Base-by-base conservation (phyloP, 2,888 invertebrate species). In the Lacanobia oleracea region DNA sequence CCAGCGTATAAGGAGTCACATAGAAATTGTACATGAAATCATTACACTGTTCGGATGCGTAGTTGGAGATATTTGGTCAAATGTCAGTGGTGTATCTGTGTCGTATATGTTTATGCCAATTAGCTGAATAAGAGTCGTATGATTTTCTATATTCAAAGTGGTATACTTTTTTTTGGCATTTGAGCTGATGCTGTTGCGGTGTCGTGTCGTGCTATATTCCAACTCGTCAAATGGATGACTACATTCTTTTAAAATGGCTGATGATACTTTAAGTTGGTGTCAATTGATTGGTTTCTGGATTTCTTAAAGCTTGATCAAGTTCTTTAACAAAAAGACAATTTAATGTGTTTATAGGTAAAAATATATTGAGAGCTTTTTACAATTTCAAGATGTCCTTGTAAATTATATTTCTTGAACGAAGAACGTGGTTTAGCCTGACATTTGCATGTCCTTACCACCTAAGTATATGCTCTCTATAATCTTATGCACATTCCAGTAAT, bases 1-100 rank as follows among this genome's bases (percentile, higher is more conserved):
- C 57, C 23, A 59, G 10, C 82, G 48, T 82, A 75, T 73, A 82
- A 68, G 84, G 84, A 72, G 65, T 80, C 83, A 80, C 81, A 80
- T 83, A 76, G 81, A 81, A 81, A 83, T 83, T 80, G 71, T 65
- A 81, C 81, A 81, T 69, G 83, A 75, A 83, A 83, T 72, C 81
- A 75, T 83, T 80, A 81, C 77, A 68, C 37, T 40, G 62, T 56
- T 79, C 63, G 51, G 59, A 60, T 83, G 81, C 81, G 81, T 80
- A 65, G 56, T 67, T 83, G 76, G 80, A 74, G 80, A 67, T 67
- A 83, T 81, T 81, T 71, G 69, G 69, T 79, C 69, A 74, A 80
- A 79, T 82, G 79, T 79, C 75, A 74, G 56, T 27, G 77, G 45
- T 63, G 53, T 57, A n/a, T n/a, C n/a, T n/a, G n/a, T n/a, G n/a